Percentiles rank a stretch among this genome's conserved stretches.
These are phyloP conservation scores for Syngnathus floridae DNA, from an alignment of 2,113 vertebrate species.

Conservation along the genomic window DNA sequence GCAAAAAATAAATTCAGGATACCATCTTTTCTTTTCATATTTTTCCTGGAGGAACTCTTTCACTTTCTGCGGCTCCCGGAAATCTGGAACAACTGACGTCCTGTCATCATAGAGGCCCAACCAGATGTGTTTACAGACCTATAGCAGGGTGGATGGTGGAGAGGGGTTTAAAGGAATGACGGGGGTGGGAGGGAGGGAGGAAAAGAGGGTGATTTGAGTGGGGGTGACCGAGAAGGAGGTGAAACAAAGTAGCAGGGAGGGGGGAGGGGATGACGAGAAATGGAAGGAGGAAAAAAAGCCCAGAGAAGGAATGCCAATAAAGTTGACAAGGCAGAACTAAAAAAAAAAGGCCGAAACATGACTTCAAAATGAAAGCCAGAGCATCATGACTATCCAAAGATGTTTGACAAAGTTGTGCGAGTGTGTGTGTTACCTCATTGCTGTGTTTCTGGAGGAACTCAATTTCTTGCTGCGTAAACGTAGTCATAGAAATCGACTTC, in stretches of 20 bases:
- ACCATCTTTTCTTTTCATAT: constrained; percentile 99
- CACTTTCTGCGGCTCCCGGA: constrained; percentile 97
- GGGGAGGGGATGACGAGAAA: constrained; percentile 32
- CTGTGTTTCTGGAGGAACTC: constrained; percentile 97
- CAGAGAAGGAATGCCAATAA: constrained; percentile 52
- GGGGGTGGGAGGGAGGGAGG: constrained; percentile 32
- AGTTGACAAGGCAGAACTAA: constrained; percentile 25
- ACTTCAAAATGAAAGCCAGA: constrained; percentile 21
- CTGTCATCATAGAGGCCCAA: constrained; percentile 96
- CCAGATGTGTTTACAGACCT: constrained; percentile 99
- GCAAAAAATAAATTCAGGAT: constrained; percentile 33
- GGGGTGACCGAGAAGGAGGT: constrained; percentile 40
- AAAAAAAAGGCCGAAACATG: constrained; percentile 13
- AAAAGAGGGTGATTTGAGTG: constrained; percentile 15
- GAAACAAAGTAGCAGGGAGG: constrained; percentile 31
- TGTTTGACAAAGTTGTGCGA: background rate
- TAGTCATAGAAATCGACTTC: constrained; percentile 99
- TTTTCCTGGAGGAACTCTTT: constrained; percentile 99
- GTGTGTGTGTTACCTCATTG: constrained; percentile 80
- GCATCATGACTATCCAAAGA: background rate
- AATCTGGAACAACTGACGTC: constrained; percentile 95
- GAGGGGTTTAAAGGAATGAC: constrained; percentile 33
- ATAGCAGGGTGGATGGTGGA: constrained; percentile 12
- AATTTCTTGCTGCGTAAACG: constrained; percentile 97
- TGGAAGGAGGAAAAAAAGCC: constrained; percentile 4